Base-by-base conservation (phyloP, 2,113 vertebrate species). In the Pachypanchax playfairii region DNA sequence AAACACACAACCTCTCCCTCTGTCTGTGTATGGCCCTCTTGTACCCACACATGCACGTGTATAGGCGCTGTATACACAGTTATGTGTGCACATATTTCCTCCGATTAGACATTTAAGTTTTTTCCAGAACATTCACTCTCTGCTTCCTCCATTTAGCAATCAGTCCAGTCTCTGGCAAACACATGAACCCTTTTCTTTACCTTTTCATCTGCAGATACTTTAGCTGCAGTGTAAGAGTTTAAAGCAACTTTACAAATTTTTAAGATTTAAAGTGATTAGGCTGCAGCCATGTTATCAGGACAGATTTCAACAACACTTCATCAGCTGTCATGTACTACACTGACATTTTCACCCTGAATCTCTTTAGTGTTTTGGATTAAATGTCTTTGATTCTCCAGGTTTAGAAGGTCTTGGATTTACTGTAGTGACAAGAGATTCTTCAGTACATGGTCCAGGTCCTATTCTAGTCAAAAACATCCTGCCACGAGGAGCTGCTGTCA, bases 401-500 rank as follows among this genome's bases (percentile, higher is more conserved):
- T 85, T 93, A 4, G 97, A 98, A 80, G 97, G 97, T 47, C 94
- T 99, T 65, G 97, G 97, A 35, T 99, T 99, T 78, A 99, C 97
- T 1, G 96, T 99, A 3, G 97, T 98, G 64, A 99, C 97, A 64
- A 95, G 97, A 90, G 97, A 99, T 62, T 97, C 97, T 46, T 94
- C 96, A 25, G 87, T 96, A 5, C 95, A 97, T 0, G 95, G 94
- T 12, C 95, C 94, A 1, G 95, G 96, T 28, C 97, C 97, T 0
- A 98, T 99, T 85, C 94, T 98, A 22, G 96, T 99, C 58, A 99
- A 99, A 85, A 99, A 98, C 80, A 98, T 99, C 87, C 90, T 99
- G 20, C 93, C 95, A 13, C 94, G 95, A 42, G 97, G 97, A 76
- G 97, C 97, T 47, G 97, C 97, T 39, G 84, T 98, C 65, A 97